Base-by-base conservation (phyloP, 2,113 vertebrate genomes). In the Hippocampus abdominalis region DNA sequence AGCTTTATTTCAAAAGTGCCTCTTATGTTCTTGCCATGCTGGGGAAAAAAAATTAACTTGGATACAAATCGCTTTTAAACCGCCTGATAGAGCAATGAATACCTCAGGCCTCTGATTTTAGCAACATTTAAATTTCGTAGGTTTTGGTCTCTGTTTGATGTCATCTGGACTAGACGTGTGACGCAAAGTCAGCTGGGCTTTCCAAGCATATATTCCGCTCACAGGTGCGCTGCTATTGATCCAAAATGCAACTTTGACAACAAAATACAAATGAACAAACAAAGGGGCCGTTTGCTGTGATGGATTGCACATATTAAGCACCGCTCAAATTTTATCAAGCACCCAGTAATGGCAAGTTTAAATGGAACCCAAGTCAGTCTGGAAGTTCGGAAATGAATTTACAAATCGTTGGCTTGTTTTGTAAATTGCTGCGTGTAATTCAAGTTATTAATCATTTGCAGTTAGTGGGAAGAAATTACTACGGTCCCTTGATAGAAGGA, bases 311-410 rank as follows among this genome's bases (percentile, higher is more conserved):
- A 51, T 59, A 70, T 81, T 63, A 63, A 71, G 29, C 20, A 60
- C 71, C 49, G 63, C 53, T 66, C 36, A 77, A 63, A 60, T 70
- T 36, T 77, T 67, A 59, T 40, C 36, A 68, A 49, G 65, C 67
- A 60, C 36, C 54, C 40, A 68, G 67, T 73, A 78, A 82, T 65
- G 73, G 59, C 8, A 56, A 57, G 59, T 72, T 81, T 73, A 73
- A 75, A 66, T 66, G 16, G 61, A 71, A 36, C 8, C 63, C 56
- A 16, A 32, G 71, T n/a, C 51, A 15, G 29, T 18, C 48, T 57
- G 10, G 57, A 70, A 62, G 62, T 70, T 72, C 2, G 3, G 2
- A 53, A 61, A 73, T 62, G 8, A 32, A 64, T 61, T 70, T 3
- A 49, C 56, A 64, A 71, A 64, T 3, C 25, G 36, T 15, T 36